Conservation (phyloP, 2,797 vertebrate genomes). For the Labroides dimidiatus region DNA sequence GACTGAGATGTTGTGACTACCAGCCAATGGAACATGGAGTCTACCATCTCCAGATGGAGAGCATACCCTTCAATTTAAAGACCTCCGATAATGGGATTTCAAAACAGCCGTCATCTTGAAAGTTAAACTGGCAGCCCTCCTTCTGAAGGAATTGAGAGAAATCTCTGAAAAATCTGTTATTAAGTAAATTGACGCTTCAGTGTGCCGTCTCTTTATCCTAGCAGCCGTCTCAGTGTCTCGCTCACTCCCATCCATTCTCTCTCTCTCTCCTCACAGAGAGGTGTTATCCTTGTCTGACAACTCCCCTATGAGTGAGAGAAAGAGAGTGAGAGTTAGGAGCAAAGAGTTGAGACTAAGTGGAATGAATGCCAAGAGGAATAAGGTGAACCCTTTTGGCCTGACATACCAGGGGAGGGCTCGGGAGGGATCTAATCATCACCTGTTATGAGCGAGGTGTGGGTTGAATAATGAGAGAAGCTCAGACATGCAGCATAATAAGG, state of each 20-base stretch:
- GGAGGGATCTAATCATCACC: constrained; percentile 57
- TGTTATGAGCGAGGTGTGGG: constrained; percentile 42
- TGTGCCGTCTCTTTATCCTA: constrained; percentile 47
- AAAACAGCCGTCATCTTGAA: constrained; percentile 28
- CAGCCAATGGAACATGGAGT: background rate
- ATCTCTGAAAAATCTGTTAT: constrained; percentile 42
- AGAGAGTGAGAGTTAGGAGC: constrained; percentile 46
- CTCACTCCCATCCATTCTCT: constrained; percentile 38
- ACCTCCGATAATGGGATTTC: constrained; percentile 49
- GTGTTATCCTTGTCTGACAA: constrained; percentile 73
- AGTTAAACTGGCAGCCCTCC: constrained; percentile 24
- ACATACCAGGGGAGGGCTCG: constrained; percentile 43
- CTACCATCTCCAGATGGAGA: constrained; percentile 20
- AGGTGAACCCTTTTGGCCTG: constrained; percentile 51
- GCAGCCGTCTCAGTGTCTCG: constrained; percentile 31
- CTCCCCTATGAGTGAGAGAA: constrained; percentile 65
- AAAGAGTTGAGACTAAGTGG: constrained; percentile 53
- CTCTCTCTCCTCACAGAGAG: constrained; percentile 48
- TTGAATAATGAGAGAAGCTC: constrained; percentile 23
- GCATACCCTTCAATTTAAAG: constrained; percentile 27
- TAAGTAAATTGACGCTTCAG: constrained; percentile 49
- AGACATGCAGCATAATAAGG: background rate
- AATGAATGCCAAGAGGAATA: constrained; percentile 70
- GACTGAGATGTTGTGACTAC: background rate
- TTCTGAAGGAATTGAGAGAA: constrained; percentile 18